These are phyloP conservation scores for Conus ventricosus DNA, from an alignment of 1,140 invertebrate species.

Conservation along the genomic window DNA sequence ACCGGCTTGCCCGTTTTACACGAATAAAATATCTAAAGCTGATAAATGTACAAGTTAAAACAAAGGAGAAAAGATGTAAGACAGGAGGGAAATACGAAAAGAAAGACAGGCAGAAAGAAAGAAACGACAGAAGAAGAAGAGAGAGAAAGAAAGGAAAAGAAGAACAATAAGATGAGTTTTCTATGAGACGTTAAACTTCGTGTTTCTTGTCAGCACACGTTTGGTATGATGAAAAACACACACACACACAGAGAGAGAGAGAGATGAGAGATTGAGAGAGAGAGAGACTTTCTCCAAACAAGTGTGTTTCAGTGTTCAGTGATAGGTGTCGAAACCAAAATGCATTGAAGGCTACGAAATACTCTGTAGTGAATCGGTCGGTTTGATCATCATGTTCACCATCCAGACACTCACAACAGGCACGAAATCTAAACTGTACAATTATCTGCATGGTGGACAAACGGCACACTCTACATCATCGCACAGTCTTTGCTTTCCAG, in stretches of 20 bases:
- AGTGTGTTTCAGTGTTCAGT: no score
- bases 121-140: background rate
- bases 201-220: no score
- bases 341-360: no score
- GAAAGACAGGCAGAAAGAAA: background rate
- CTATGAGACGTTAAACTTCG: no score
- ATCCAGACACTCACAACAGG: background rate
- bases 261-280: background rate
- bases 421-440: background rate
- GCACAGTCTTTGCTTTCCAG: conserved; percentile 20
- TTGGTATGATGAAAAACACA: no score
- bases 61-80: background rate
- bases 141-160: background rate
- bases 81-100: background rate
- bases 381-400: background rate
- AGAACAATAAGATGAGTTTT: background rate
- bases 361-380: background rate
- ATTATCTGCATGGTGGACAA: background rate
- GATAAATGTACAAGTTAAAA: no score
- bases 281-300: background rate
- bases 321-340: no score
- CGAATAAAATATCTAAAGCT: no score
- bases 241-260: background rate
- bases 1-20: no score
- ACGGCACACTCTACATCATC: conserved; percentile 14